Conservation (phyloP, 1,140 invertebrate genomes). For the Probaryconus sp. region DNA sequence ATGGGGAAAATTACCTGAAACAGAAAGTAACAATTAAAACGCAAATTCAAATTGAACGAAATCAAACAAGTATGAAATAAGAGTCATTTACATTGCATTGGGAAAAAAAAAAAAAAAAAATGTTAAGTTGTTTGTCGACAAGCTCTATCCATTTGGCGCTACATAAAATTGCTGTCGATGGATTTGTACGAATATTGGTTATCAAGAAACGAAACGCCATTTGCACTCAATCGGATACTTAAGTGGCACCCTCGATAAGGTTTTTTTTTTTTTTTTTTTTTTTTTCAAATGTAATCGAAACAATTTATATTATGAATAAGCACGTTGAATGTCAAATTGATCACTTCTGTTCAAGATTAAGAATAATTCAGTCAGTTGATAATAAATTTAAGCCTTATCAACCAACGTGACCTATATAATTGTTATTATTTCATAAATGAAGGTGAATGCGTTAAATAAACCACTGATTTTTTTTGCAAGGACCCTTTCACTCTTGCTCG, state of each 20-base stretch:
- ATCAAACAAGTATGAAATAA: too few relatives aligned
- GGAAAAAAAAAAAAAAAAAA: background rate
- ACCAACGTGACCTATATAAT: constrained; percentile 43
- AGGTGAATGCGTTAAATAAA: constrained; percentile 17
- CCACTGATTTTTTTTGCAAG: constrained; percentile 18
- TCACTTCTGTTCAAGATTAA: too few relatives aligned
- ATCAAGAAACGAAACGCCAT: constrained; percentile 44
- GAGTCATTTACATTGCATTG: too few relatives aligned
- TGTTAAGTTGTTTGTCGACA: background rate
- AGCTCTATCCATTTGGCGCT: constrained; percentile 6
- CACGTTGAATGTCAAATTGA: too few relatives aligned
- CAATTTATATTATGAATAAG: too few relatives aligned
- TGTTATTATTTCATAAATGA: constrained; percentile 32
- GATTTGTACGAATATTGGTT: constrained; percentile 46
- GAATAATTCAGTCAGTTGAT: too few relatives aligned
- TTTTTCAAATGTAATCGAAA: too few relatives aligned
- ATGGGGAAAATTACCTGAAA: constrained; percentile 9
- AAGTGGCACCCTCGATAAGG: constrained; percentile 37
- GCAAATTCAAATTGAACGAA: too few relatives aligned
- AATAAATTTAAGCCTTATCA: too few relatives aligned
- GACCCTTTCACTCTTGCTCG: constrained; percentile 52
- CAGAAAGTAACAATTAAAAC: too few relatives aligned
- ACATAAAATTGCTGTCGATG: constrained; percentile 8
- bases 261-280: too few relatives aligned
- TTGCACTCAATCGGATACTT: constrained; percentile 43